Evolutionary conservation across 2,888 invertebrate genomes (phyloP), one percentile per base, ranked within the genome.

Genomic region (Agonum fuliginosum): DNA sequence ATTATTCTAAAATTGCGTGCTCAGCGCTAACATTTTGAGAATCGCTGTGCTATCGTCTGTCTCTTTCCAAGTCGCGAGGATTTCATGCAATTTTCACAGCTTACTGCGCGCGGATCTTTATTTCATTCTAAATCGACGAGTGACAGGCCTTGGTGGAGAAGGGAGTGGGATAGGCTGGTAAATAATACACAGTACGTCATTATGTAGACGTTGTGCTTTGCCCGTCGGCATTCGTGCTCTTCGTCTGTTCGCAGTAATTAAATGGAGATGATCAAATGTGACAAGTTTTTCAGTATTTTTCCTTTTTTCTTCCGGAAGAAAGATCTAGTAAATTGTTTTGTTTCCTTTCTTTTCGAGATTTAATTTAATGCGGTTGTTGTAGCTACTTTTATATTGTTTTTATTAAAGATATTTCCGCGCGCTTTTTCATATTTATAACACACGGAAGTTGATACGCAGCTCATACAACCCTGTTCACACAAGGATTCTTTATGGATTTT

Each of bases 71-170:
- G 27, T 37, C 20, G 79, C 78, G 78, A 78, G 82, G 83, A 82
- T 82, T 82, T 80, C 80, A 79, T 76, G 82, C 83, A 83, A 83
- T 83, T 83, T 83, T 82, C 82, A 77, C 81, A 81, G 83, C 82
- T 83, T 83, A 82, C 79, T 74, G 78, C 80, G 81, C 82, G 81
- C 81, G 81, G 80, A 80, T 80, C 82, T 83, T 82, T 82, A 82
- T 81, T 82, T 81, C 78, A 75, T 79, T 80, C 80, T 80, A 41
- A 72, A 72, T 72, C 70, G 70, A 24, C 69, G 24, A 34, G 3
- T n/a, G n/a, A n/a, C n/a, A n/a, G n/a, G n/a, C n/a, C n/a, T n/a
- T 17, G 20, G 19, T n/a, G 14, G 41, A 10, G 22, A 20, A 24
- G 24, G 22, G 0, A 3, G 17, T 8, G 8, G 22, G 17, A 22